phyloP scores from a whole-genome alignment of 2,797 vertebrate genomes.

The Anableps anableps region DNA sequence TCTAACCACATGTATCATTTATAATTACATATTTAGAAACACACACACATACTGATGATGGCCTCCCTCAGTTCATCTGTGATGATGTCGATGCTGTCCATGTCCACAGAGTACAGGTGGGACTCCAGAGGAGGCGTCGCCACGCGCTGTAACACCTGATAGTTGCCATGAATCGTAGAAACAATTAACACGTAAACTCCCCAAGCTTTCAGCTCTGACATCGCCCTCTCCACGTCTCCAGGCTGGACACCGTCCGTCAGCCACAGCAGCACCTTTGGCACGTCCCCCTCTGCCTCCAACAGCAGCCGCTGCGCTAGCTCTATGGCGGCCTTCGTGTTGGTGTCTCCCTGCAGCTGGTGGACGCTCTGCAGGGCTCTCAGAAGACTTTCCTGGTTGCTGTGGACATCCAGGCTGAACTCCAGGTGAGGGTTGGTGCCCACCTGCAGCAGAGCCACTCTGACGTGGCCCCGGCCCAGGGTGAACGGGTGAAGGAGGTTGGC shows the following conservation, averaged over 20 bases:
- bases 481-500: constrained; percentile 82
- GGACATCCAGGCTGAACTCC: constrained; percentile 83
- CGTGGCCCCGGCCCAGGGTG: constrained; percentile 82
- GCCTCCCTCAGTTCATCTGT: constrained; percentile 81
- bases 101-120: constrained; percentile 89
- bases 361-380: constrained; percentile 76
- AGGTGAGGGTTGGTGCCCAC: constrained; percentile 82
- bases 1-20: not conserved
- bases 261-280: constrained; percentile 91
- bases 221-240: constrained; percentile 82
- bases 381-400: constrained; percentile 68
- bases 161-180: constrained; percentile 84
- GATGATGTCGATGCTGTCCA: constrained; percentile 88
- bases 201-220: constrained; percentile 82
- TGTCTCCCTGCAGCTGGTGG: constrained; percentile 87
- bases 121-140: constrained; percentile 85
- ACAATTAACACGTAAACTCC: constrained; percentile 87
- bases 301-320: constrained; percentile 77
- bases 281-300: constrained; percentile 54
- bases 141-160: constrained; percentile 79
- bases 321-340: constrained; percentile 86
- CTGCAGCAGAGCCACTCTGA: constrained; percentile 81
- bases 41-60: constrained; percentile 82
- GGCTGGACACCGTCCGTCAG: constrained; percentile 90
- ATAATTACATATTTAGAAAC: not conserved